Base-by-base conservation (phyloP, 2,888 invertebrate species). In the Drosophila neonasuta region DNA sequence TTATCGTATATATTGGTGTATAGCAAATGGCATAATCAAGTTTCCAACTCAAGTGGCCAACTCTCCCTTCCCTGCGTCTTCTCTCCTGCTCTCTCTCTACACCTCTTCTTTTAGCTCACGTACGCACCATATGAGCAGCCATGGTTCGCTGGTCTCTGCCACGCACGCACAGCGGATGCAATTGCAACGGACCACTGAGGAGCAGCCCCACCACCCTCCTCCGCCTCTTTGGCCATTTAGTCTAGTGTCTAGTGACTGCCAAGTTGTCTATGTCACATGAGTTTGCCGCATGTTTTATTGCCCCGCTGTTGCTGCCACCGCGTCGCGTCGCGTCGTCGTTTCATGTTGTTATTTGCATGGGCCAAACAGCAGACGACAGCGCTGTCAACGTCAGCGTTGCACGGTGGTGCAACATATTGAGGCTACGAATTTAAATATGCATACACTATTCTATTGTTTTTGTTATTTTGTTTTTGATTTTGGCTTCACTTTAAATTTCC, bases 251-350 rank as follows among this genome's bases (percentile, higher is more conserved):
- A 42, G 45, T 68, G 62, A 46, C 68, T 55, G 85, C 78, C 82
- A 80, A 80, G 65, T 72, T 78, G 84, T 84, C 84, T 80, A 65
- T 83, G 84, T 86, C 81, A 86, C 77, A 86, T 76, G 79, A 54
- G 72, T 68, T 71, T 70, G 70, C 54, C 51, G 68, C 46, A 63
- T 71, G 74, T 68, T 80, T 77, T 80, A 78, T 81, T 76, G 65
- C 51, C 61, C 55, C 59, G 20, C 41, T 45, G 61, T 57, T 68
- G 46, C 32, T 60, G 65, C 68, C 55, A 54, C 44, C 51, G 20
- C 20, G 4, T 20, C 20, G 17, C 17, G 68, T 61, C 58, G 46
- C 58, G 56, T 41, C 52, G 66, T 59, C 58, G 46, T 52, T 64
- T 62, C 48, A 64, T 74, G 66, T 74, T 72, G 61, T 74, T 78